Conservation (phyloP, 2,113 vertebrate species). For the Rhizomys pruinosus region DNA sequence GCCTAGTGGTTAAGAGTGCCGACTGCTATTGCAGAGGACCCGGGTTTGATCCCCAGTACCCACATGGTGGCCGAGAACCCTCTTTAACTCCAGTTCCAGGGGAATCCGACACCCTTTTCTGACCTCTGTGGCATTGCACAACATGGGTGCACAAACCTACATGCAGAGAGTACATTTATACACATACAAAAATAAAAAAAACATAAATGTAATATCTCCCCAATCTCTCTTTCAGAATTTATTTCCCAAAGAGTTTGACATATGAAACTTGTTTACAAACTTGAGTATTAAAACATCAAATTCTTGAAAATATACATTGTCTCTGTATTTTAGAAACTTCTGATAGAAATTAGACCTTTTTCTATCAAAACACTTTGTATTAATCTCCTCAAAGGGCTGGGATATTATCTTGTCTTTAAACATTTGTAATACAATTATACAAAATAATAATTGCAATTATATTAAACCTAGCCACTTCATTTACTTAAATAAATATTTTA, state of each 20-base stretch:
- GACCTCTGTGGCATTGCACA: too few species aligned
- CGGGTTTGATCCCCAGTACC: too few species aligned
- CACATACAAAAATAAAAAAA: too few species aligned
- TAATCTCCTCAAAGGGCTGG: background rate
- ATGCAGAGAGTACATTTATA: too few species aligned
- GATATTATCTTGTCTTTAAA: background rate
- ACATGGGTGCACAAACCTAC: too few species aligned
- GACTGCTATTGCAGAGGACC: too few species aligned
- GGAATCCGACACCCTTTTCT: too few species aligned
- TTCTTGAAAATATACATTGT: background rate
- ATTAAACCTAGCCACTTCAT: background rate
- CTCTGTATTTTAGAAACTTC: background rate
- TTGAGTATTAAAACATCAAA: background rate
- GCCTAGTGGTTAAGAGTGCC: too few species aligned
- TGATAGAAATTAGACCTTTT: background rate
- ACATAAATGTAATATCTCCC: background rate
- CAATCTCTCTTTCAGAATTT: background rate
- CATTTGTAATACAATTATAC: background rate
- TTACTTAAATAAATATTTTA: background rate
- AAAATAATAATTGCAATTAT: background rate
- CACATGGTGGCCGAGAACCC: too few species aligned
- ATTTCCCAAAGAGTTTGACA: background rate
- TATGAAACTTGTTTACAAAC: background rate
- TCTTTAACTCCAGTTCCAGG: too few species aligned
- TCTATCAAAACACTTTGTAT: background rate